These are phyloP conservation scores for Dicyrtoma fusca DNA, from an alignment of 2,888 invertebrate species.

Conservation along the genomic window DNA sequence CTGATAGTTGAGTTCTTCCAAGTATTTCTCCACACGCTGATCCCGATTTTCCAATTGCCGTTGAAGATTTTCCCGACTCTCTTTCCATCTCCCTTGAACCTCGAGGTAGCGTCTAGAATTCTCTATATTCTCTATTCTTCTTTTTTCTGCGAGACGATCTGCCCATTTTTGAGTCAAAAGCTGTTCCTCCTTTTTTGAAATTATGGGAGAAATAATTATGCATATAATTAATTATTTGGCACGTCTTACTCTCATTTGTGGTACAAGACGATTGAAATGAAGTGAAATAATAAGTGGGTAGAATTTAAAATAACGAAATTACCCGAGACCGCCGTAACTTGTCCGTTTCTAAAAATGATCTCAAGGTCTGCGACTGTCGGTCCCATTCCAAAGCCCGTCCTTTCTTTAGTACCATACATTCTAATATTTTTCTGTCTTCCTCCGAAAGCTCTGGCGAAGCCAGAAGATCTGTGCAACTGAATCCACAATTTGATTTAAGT, in stretches of 20 bases:
- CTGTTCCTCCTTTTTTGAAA: slow-evolving; percentile 56
- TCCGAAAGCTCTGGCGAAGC: slow-evolving; percentile 41
- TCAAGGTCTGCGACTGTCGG: slow-evolving; percentile 48
- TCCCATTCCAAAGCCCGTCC: slow-evolving; percentile 55
- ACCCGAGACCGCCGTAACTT: slow-evolving; percentile 45
- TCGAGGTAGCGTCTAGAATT: slow-evolving; percentile 58
- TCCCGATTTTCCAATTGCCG: slow-evolving; percentile 57
- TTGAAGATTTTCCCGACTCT: slow-evolving; percentile 57
- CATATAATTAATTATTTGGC: not conserved
- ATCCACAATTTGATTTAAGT: not conserved
- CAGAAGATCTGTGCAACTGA: slow-evolving; percentile 50
- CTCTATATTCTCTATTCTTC: slow-evolving; percentile 57
- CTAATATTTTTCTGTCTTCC: slow-evolving; percentile 55
- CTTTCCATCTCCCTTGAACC: slow-evolving; percentile 57
- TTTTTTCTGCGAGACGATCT: slow-evolving; percentile 57
- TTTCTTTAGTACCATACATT: slow-evolving; percentile 52
- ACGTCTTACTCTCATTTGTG: not conserved
- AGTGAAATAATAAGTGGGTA: no score
- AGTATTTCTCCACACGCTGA: slow-evolving; percentile 56
- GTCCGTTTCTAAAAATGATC: slow-evolving; percentile 50
- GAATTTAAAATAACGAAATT: slow-evolving; percentile 11
- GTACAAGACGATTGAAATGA: no score
- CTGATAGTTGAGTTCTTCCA: slow-evolving; percentile 57
- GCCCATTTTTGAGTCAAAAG: slow-evolving; percentile 57
- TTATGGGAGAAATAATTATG: slow-evolving; percentile 18